A percentile compares a stretch with the other conserved stretches of the same genome.
These are phyloP conservation scores for Rhegmatorhina hoffmannsi DNA, from an alignment of 2,113 vertebrate species.

Conservation along the genomic window DNA sequence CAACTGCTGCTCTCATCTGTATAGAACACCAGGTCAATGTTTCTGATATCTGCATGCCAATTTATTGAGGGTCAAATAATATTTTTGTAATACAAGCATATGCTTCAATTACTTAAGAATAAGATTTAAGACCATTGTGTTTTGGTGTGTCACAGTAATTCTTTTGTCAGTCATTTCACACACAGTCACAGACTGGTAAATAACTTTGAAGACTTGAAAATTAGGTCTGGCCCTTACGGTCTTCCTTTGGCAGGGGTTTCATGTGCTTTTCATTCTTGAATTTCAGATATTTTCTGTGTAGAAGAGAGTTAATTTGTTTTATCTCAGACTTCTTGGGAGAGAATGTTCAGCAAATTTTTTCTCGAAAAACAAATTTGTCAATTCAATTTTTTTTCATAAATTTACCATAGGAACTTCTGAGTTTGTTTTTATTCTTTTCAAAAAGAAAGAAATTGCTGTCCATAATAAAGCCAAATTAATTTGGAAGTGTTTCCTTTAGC, in stretches of 20 bases:
- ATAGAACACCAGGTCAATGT: background rate
- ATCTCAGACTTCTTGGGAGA: background rate
- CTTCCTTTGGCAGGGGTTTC: background rate
- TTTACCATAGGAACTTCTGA: background rate
- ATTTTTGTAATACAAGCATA: background rate
- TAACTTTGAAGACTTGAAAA: background rate
- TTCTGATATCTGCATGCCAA: background rate
- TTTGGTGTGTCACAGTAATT: background rate
- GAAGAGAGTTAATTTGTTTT: background rate
- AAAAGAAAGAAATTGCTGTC: background rate
- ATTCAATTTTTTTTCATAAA: background rate
- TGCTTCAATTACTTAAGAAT: background rate
- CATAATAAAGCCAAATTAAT: background rate
- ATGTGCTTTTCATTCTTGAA: background rate
- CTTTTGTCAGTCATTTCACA: background rate
- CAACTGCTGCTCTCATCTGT: background rate
- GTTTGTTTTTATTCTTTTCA: background rate
- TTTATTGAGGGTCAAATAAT: background rate
- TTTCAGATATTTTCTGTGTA: background rate
- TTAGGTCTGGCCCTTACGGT: background rate
- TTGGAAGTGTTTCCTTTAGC: background rate
- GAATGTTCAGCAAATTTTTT: background rate
- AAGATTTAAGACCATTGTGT: background rate
- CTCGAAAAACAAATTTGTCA: background rate
- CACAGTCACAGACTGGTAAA: background rate